These are phyloP conservation scores for Mechanitis mazaeus DNA, from an alignment of 2,888 invertebrate species.

Conservation along the genomic window DNA sequence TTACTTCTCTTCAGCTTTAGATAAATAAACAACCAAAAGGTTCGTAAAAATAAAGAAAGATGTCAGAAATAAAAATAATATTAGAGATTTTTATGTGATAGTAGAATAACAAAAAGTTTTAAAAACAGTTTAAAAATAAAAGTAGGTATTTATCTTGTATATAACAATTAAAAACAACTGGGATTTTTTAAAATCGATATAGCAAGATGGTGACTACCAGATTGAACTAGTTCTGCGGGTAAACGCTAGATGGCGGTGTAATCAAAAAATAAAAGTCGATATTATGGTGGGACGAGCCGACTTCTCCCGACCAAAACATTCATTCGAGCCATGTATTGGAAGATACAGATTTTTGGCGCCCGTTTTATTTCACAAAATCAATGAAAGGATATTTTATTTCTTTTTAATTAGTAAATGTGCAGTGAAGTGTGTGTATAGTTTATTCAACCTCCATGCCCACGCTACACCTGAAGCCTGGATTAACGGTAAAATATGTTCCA, in stretches of 20 bases:
- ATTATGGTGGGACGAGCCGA: constrained; percentile 38
- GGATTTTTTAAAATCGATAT: no score
- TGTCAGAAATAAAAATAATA: constrained; percentile 7
- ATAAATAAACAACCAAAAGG: constrained; percentile 12
- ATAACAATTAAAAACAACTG: neutral
- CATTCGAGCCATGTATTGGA: constrained; percentile 56
- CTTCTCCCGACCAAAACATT: constrained; percentile 59
- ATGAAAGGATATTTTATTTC: constrained; percentile 34
- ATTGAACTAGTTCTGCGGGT: neutral
- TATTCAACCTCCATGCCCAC: constrained; percentile 61
- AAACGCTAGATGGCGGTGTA: constrained; percentile 36
- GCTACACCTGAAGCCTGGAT: constrained; percentile 69
- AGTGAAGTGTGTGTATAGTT: constrained; percentile 47
- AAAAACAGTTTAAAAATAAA: neutral
- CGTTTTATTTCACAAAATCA: constrained; percentile 46
- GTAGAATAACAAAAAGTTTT: neutral
- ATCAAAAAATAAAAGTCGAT: constrained; percentile 40
- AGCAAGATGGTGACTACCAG: no score
- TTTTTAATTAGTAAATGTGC: constrained; percentile 43
- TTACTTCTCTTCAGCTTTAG: constrained; percentile 10
- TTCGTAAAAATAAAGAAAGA: constrained; percentile 9
- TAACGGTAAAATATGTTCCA: constrained; percentile 58
- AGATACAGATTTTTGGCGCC: constrained; percentile 58
- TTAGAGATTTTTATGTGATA: neutral
- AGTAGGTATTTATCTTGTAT: neutral